Base-by-base conservation (phyloP, 2,113 vertebrate species). In the Cygnus atratus region DNA sequence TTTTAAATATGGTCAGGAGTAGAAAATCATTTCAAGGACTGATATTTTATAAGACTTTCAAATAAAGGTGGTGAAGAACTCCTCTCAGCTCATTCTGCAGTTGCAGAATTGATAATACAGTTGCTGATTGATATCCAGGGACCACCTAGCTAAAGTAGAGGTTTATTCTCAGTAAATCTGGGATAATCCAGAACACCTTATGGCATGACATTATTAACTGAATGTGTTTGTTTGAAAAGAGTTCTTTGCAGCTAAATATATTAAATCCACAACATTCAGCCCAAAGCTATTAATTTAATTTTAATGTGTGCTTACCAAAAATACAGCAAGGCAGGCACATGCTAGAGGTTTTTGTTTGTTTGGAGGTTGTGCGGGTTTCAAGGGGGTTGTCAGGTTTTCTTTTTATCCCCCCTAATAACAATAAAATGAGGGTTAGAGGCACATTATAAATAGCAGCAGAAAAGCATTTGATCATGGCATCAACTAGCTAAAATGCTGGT, bases 391-490 rank as follows among this genome's bases (percentile, higher is more conserved):
- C 66, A 89, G 58, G 26, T 44, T 87, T 68, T 65, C 73, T 84
- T 92, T 87, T 82, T 76, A 79, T 92, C 52, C 19, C 85, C 17
- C 37, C 21, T 31, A 63, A 91, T 41, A 92, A 82, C 41, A 79
- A 41, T 37, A 44, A 89, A 68, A 59, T 9, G 13, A 72, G 81
- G 58, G 39, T 43, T 62, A 70, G 62, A 82, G 15, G 17, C 19
- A 22, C 28, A 90, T 91, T 58, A 80, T 85, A 94, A 80, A 92
- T 46, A 95, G 81, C 48, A 90, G 48, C 54, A 91, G 66, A 89
- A 89, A 92, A 91, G 28, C 44, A 91, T 87, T 91, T 97, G 89
- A 95, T 97, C 89, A 25, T 58, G 31, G 21, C 67, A 65, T 65
- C 62, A 87, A 43, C 62, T 61, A 68, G 63, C 25, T 39, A 66